Evolutionary conservation across 2,888 invertebrate genomes (phyloP).

Genomic region (Melinopterus prodromus): DNA sequence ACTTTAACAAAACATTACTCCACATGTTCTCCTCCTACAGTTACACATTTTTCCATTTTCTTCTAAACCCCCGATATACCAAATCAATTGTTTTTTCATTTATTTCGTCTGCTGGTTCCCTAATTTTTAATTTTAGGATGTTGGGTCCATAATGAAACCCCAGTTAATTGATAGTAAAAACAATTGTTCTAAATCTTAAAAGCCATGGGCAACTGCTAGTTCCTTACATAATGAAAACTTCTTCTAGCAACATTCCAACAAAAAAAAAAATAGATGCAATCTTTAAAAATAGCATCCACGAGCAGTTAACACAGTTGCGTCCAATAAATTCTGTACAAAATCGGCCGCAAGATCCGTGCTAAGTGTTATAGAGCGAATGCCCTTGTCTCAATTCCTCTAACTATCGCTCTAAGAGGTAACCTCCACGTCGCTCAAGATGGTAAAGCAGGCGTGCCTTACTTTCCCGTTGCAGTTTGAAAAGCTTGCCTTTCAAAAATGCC

Average conservation of each 20-base stretch:
- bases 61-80: no score
- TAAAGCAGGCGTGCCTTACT: neutral
- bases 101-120: no score
- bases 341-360: neutral
- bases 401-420: neutral
- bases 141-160: no score
- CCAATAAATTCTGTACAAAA: neutral
- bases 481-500: neutral
- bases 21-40: no score
- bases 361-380: neutral
- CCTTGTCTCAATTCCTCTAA: neutral
- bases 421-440: conserved; percentile 4
- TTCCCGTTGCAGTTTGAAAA: conserved; percentile 4
- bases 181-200: no score
- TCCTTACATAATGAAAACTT: neutral
- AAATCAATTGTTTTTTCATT: no score
- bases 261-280: neutral
- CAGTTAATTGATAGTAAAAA: no score
- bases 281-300: neutral
- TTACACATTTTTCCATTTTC: no score
- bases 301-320: neutral
- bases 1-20: no score
- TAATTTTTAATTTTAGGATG: no score
- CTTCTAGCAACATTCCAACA: neutral
- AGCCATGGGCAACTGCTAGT: no score